Evolutionary conservation across 37 sponge, comb jelly and placozoan genomes (phyloP).

Genomic region (Haliclona indistincta): DNA sequence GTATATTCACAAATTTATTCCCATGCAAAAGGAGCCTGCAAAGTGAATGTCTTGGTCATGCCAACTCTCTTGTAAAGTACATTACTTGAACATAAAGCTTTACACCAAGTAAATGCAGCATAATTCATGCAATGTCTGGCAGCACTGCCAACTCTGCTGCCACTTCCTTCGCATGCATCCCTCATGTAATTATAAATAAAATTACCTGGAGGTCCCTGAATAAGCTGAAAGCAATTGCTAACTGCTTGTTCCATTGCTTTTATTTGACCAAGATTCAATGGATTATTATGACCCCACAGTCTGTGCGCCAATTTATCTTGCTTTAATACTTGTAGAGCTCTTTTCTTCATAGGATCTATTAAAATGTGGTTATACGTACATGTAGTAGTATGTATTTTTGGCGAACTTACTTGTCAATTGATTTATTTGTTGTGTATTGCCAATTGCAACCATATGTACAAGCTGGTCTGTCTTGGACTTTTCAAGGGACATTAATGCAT

Average conservation of each 20-base stretch:
- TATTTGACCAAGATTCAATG: constrained; percentile 14
- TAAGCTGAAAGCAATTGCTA: constrained; percentile 15
- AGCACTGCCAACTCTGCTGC: too few species aligned
- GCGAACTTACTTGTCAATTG: not conserved
- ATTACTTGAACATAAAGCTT: too few species aligned
- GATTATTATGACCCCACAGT: constrained; percentile 3
- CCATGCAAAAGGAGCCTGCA: too few species aligned
- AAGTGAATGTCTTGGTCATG: too few species aligned
- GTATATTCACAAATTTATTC: too few species aligned
- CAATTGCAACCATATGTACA: not conserved
- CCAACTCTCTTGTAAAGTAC: too few species aligned
- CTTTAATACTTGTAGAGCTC: not conserved
- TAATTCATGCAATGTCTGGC: too few species aligned
- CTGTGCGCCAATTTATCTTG: not conserved
- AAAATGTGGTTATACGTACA: not conserved
- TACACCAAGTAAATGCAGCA: too few species aligned
- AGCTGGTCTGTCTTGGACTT: not conserved
- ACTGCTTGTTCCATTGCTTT: constrained; percentile 15
- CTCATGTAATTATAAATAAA: not conserved
- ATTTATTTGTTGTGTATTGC: not conserved
- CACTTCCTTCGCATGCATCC: too few species aligned
- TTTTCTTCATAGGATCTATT: not conserved
- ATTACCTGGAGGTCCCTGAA: constrained; percentile 59
- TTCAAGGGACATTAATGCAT: not conserved
- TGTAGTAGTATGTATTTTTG: not conserved